phyloP scores from a whole-genome alignment of 2,797 vertebrate genomes.

The Sparidentex hasta region DNA sequence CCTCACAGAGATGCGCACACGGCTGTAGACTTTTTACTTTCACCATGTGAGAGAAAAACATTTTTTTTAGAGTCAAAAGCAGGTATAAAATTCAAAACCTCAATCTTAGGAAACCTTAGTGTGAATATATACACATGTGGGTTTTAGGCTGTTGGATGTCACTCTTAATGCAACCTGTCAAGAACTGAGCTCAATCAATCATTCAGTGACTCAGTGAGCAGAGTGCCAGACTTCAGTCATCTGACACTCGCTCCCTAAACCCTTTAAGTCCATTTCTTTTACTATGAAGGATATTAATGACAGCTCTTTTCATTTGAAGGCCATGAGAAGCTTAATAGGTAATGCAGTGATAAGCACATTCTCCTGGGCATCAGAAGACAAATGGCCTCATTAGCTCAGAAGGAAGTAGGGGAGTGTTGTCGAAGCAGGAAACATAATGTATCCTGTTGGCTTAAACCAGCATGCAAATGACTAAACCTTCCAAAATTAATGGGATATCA shows the following conservation, averaged over 20 bases:
- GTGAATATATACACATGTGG: neutral
- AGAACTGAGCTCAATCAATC: conserved; percentile 30
- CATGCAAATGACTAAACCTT: conserved; percentile 68
- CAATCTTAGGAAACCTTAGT: neutral
- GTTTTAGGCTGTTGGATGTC: neutral
- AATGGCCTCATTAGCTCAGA: conserved; percentile 79
- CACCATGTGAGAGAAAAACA: neutral
- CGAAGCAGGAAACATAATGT: conserved; percentile 73
- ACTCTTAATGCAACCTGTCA: conserved; percentile 16
- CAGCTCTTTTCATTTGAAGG: conserved; percentile 59
- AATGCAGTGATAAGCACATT: conserved; percentile 75
- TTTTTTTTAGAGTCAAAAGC: neutral
- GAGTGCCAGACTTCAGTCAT: conserved; percentile 41
- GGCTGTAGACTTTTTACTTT: neutral
- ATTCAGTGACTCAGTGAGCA: conserved; percentile 35
- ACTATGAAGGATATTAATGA: conserved; percentile 71
- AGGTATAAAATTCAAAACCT: neutral
- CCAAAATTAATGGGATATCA: conserved; percentile 65
- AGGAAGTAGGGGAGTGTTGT: conserved; percentile 65
- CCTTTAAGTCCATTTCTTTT: conserved; percentile 33
- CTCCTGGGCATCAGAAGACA: conserved; percentile 74
- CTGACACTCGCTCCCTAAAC: conserved; percentile 23
- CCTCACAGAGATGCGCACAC: neutral
- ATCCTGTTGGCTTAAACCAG: conserved; percentile 66
- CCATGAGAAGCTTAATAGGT: conserved; percentile 66